These are phyloP conservation scores for Caracal caracal DNA, from an alignment of 2,113 vertebrate species.

Conservation along the genomic window DNA sequence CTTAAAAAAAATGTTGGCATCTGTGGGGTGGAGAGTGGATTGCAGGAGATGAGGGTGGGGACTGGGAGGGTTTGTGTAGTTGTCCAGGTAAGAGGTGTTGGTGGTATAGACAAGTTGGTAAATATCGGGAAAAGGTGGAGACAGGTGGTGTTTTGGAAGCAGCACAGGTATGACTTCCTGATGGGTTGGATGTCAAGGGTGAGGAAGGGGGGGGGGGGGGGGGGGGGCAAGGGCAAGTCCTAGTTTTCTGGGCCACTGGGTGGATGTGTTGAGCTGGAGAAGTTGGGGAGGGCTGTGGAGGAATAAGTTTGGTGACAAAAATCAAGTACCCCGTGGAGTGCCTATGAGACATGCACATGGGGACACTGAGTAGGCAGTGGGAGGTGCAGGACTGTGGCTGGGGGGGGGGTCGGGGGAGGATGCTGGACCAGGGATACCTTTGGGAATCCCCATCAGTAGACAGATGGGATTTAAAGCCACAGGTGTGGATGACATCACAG, in stretches of 20 bases:
- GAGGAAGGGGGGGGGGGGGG: neutral
- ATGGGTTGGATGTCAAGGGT: neutral
- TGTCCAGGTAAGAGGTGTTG: neutral
- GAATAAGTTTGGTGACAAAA: neutral
- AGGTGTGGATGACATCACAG: rapidly evolving
- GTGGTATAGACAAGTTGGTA: neutral
- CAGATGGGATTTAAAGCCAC: neutral
- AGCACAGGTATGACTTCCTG: neutral
- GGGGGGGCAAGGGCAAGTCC: neutral
- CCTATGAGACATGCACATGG: neutral
- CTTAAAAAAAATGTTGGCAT: neutral
- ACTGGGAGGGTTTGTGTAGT: neutral
- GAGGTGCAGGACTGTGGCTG: neutral
- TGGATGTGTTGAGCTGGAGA: neutral
- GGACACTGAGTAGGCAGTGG: neutral
- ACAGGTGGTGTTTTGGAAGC: neutral
- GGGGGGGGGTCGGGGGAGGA: neutral
- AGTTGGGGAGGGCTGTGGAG: neutral
- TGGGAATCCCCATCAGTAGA: neutral
- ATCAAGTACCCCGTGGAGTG: neutral
- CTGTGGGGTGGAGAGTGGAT: neutral
- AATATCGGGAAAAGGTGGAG: neutral
- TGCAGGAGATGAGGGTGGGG: neutral
- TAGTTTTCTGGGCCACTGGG: slow-evolving; percentile 21
- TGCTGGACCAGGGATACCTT: rapidly evolving